Base-by-base conservation (phyloP, 2,113 vertebrate species). In the Phodopus roborovskii region DNA sequence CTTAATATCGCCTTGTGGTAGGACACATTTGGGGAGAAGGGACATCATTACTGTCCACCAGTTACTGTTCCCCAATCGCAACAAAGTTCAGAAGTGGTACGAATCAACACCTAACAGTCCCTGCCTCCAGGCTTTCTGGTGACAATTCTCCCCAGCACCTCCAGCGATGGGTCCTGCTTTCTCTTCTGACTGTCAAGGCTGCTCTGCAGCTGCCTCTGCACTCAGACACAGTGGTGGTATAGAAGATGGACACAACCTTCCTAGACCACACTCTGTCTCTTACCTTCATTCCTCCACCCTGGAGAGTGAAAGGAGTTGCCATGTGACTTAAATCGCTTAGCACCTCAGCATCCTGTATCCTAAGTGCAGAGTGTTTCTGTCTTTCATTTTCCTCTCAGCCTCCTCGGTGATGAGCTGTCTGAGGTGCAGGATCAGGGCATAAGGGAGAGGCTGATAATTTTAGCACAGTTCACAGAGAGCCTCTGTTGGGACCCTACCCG, bases 201-300 rank as follows among this genome's bases (percentile, higher is more conserved):
- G 81, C 81, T 60, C 22, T 6, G 53, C 0, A 11, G 48, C 45
- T 56, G 33, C 56, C 56, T 60, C 79, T 36, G 22, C 79, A 28
- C 33, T 26, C 79, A 83, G 30, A 45, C 26, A 3, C 1, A 0
- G 2, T 70, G 19, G 13, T 2, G 3, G 13, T 2, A 1, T 20
- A 58, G 50, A 60, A 42, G 56, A 33, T 0, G 0, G n/a, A 0
- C 53, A 20, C 0, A 0, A 16, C 20, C 19, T 62, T 36, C 19
- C 16, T 24, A 3, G 53, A 36, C 12, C 12, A 5, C 0, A 0
- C 62, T 22, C 1, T 1, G 45, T 50, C 73, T 45, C 79, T 86
- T 39, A 68, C 6, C 36, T 10, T 20, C 79, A 28, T 16, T 2
- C 62, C 53, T 70, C 62, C 6, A 0, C 42, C 70, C 48, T 24